phyloP scores from a whole-genome alignment of 2,113 vertebrate genomes.

The Craseonycteris thonglongyai region DNA sequence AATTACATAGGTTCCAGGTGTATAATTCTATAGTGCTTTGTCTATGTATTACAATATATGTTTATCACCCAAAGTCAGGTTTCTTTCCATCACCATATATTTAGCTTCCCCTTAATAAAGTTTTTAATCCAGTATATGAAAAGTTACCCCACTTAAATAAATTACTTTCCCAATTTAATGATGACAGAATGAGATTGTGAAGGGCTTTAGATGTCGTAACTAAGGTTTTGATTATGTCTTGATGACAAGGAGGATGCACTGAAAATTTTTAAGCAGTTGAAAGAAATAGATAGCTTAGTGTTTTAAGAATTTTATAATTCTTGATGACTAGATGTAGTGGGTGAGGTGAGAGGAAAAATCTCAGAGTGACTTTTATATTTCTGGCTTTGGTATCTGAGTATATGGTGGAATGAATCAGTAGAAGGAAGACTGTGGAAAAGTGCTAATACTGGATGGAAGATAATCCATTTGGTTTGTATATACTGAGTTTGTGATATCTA shows the following conservation, averaged over 20 bases:
- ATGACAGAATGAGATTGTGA: neutral
- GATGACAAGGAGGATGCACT: neutral
- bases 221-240: neutral
- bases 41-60: too few relatives aligned
- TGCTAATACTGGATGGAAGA: neutral
- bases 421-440: neutral
- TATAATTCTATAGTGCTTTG: too few relatives aligned
- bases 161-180: constrained; percentile 16
- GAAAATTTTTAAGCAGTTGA: neutral
- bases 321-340: neutral
- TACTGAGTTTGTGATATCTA: neutral
- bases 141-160: neutral
- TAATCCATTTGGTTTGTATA: neutral
- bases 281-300: neutral
- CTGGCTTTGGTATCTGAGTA: neutral
- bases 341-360: neutral
- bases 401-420: neutral
- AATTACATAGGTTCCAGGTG: too few relatives aligned
- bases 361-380: neutral
- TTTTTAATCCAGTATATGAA: neutral
- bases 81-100: too few relatives aligned
- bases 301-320: neutral
- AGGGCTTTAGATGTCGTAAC: neutral
- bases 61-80: too few relatives aligned
- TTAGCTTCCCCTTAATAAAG: too few relatives aligned